Base-by-base conservation (phyloP, 2,888 invertebrate species). In the Stenurella melanura region DNA sequence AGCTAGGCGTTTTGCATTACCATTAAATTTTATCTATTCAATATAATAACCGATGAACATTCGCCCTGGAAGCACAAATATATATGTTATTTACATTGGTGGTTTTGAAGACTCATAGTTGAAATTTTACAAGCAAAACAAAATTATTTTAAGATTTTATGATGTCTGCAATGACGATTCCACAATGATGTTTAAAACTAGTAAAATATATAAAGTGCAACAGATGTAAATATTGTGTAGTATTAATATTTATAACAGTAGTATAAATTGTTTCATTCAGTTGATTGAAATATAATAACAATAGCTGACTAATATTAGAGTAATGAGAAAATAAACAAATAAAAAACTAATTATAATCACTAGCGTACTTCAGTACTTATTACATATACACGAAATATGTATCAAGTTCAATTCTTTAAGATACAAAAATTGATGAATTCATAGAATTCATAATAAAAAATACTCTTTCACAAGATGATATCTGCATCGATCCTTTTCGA, bases 101-200 rank as follows among this genome's bases (percentile, higher is more conserved):
- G 64, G 64, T 26, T n/a, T 12, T 61, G 61, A 1, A 30, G 61
- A 54, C n/a, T 67, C 26, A 21, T 30, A 50, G 54, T 17, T 67
- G 56, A 56, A 54, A 67, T 69, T 50, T 30, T 69, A 69, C 26
- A 18, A 34, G 58, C 69, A 56, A 69, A 69, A 69, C 69, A 69
- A 34, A 34, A 69, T 69, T 69, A 69, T 69, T 69, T 69, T 69
- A 69, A 69, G 69, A 69, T 34, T 69, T 57, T 69, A 69, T 34
- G 69, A 69, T 69, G 57, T 34, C 57, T 69, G 21, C n/a, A 34
- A 17, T 17, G 34, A 50, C 57, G 69, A 26, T 56, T 57, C 57
- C 26, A 67, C 38, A 57, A 56, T 69, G 18, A 57, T 61, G 61
- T 21, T 61, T 61, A 66, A 66, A 21, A 66, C 15, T 21, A 54